Evolutionary conservation across 2,113 vertebrate species (phyloP).

Genomic region (Lamprotornis superbus): DNA sequence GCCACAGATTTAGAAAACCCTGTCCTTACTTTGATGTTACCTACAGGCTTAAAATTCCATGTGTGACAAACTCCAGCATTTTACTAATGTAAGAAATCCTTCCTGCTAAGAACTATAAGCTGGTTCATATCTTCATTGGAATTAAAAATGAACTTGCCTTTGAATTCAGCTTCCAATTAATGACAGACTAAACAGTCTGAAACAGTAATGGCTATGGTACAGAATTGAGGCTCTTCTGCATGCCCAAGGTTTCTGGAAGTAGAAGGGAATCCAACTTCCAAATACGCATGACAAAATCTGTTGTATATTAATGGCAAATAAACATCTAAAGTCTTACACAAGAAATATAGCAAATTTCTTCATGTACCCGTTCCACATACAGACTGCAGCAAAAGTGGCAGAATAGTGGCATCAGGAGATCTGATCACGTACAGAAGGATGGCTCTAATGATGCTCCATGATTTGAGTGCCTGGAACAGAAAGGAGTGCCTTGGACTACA

Average conservation of each 20-base stretch:
- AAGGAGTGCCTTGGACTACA: neutral
- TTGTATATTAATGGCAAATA: neutral
- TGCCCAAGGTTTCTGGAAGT: rapidly evolving
- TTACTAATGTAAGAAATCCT: neutral
- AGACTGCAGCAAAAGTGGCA: neutral
- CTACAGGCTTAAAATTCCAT: neutral
- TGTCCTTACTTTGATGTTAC: neutral
- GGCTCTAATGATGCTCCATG: neutral
- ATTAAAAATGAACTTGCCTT: neutral
- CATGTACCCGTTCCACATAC: neutral
- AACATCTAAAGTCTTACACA: neutral
- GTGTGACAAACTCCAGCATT: neutral
- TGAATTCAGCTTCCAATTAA: neutral
- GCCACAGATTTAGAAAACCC: neutral
- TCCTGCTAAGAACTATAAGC: neutral
- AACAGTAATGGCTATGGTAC: neutral
- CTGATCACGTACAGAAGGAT: neutral
- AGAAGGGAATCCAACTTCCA: neutral
- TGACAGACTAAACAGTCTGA: neutral
- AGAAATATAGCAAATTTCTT: neutral
- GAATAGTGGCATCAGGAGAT: neutral
- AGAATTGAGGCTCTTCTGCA: neutral
- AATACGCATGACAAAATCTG: neutral
- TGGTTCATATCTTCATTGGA: neutral
- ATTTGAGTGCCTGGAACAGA: neutral